These are phyloP conservation scores for Erpetoichthys calabaricus DNA, from an alignment of 2,797 vertebrate species.

Conservation along the genomic window DNA sequence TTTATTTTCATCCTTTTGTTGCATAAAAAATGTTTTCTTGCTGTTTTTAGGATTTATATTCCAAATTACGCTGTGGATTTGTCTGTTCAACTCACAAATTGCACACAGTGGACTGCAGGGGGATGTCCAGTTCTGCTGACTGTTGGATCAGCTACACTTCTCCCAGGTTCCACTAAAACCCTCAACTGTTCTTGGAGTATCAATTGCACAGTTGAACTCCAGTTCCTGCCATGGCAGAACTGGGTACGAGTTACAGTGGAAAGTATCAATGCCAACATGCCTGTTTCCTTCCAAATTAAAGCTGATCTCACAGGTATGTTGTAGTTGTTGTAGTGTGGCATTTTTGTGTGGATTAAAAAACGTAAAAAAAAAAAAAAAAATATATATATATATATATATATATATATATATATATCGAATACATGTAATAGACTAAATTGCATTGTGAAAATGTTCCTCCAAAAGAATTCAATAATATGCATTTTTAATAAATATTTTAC, in stretches of 20 bases:
- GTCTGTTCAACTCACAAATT: conserved; percentile 50
- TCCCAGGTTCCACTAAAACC: conserved; percentile 38
- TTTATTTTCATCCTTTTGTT: no score
- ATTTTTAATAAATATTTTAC: no score
- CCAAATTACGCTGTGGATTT: conserved; percentile 62
- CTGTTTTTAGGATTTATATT: conserved; percentile 58
- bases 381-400: no score
- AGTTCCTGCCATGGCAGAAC: conserved; percentile 67
- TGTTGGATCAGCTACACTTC: conserved; percentile 58
- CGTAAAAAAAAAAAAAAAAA: no score
- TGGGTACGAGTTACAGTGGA: conserved; percentile 71
- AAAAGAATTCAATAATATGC: no score
- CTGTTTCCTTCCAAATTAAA: conserved; percentile 42
- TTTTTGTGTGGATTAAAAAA: no score
- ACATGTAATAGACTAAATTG: no score
- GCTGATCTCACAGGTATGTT: conserved; percentile 66
- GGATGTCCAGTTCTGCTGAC: conserved; percentile 50
- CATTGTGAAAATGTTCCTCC: no score
- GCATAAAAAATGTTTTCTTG: no score
- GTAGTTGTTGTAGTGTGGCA: no score
- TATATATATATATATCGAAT: no score
- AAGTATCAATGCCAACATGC: conserved; percentile 36
- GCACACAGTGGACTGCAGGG: conserved; percentile 23
- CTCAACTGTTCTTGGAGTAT: conserved; percentile 45
- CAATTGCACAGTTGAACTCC: conserved; percentile 48